Conservation (phyloP, 2,113 vertebrate genomes). For the Scartelaos histophorus region DNA sequence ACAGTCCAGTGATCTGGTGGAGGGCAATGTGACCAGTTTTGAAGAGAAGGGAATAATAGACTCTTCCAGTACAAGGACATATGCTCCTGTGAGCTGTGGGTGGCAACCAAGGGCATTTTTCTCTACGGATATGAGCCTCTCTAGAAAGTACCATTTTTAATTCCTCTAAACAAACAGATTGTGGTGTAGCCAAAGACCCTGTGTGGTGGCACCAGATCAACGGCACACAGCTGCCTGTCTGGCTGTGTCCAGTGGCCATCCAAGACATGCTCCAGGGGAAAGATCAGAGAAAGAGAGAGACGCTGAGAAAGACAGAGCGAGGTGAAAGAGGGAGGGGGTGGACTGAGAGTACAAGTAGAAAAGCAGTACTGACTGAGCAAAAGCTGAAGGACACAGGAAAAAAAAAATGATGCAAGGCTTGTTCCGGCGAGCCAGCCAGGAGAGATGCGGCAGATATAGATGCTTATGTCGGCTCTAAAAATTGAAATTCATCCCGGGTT, state of each 20-base stretch:
- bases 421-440: constrained; percentile 20
- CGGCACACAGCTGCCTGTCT: constrained; percentile 60
- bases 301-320: constrained; percentile 39
- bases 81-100: constrained; percentile 12
- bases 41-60: constrained; percentile 38
- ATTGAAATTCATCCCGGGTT: constrained; percentile 38
- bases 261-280: constrained; percentile 58
- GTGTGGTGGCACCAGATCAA: constrained; percentile 46
- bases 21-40: constrained; percentile 25
- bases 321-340: constrained; percentile 27
- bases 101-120: constrained; percentile 33
- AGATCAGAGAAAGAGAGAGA: constrained; percentile 50
- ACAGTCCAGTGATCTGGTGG: constrained; percentile 30
- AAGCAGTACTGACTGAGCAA: constrained; percentile 22
- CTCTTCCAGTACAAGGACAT: constrained; percentile 3
- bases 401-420: constrained; percentile 33
- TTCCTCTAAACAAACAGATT: constrained; percentile 72
- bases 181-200: constrained; percentile 41
- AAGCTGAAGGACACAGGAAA: constrained; percentile 47
- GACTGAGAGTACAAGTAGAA: constrained; percentile 31
- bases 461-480: constrained; percentile 11
- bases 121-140: constrained; percentile 47
- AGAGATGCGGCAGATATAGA: constrained; percentile 31
- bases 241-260: constrained; percentile 50
- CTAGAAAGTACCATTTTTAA: constrained; percentile 62